These are phyloP conservation scores for Strigamia transsilvanica DNA, from an alignment of 2,888 invertebrate genomes.

Conservation along the genomic window DNA sequence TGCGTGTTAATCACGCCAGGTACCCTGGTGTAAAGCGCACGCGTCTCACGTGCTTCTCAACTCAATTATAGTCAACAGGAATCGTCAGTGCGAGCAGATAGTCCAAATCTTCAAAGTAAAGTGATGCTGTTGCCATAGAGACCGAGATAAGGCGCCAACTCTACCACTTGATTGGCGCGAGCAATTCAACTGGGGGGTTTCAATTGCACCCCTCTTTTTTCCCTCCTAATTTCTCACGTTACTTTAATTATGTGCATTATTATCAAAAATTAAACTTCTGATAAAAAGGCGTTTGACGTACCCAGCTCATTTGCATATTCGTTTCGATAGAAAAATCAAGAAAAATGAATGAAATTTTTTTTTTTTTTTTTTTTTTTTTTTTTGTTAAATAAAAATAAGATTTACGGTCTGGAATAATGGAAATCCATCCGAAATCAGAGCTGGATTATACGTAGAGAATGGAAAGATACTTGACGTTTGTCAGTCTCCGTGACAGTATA, in stretches of 20 bases:
- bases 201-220: neutral
- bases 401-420: neutral
- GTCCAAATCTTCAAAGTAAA: conserved; percentile 20
- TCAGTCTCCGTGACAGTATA: conserved; percentile 1
- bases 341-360: too few species aligned
- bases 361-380: too few species aligned
- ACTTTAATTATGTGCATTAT: conserved; percentile 14
- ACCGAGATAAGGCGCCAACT: neutral
- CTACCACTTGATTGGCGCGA: conserved; percentile 1
- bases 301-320: neutral
- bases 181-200: neutral
- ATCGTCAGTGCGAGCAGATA: conserved; percentile 20
- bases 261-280: conserved; percentile 12
- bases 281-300: neutral
- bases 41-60: conserved; percentile 20
- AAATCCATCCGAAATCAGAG: conserved; percentile 15
- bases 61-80: conserved; percentile 20
- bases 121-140: conserved; percentile 4
- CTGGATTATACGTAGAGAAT: neutral
- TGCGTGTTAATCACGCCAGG: conserved; percentile 3
- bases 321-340: too few species aligned
- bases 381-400: neutral
- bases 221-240: neutral
- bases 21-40: neutral
- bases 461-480: conserved; percentile 12